These are phyloP conservation scores for Daphoenositta chrysoptera DNA, from an alignment of 2,113 vertebrate genomes.

Conservation along the genomic window DNA sequence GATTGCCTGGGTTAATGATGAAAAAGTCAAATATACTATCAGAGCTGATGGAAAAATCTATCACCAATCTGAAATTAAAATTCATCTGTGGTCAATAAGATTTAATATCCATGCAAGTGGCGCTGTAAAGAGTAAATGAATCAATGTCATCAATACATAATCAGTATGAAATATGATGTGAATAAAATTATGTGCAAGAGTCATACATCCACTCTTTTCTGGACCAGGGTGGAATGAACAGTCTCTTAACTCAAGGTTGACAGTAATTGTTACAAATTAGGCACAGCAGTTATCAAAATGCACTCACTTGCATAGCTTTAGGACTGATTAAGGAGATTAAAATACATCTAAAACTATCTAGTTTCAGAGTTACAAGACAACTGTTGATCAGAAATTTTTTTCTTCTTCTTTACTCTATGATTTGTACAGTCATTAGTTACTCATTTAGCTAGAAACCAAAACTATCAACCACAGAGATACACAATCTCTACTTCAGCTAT, in stretches of 20 bases:
- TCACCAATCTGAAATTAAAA: slow-evolving; percentile 94
- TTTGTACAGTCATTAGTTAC: slow-evolving; percentile 35
- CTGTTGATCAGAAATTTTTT: slow-evolving; percentile 72
- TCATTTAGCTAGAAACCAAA: slow-evolving; percentile 49
- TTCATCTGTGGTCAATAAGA: slow-evolving; percentile 93
- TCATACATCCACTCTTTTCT: slow-evolving; percentile 82
- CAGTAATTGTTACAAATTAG: slow-evolving; percentile 93
- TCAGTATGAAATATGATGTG: slow-evolving; percentile 91
- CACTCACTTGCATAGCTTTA: slow-evolving; percentile 83
- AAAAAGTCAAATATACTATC: slow-evolving; percentile 89
- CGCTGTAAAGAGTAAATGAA: slow-evolving; percentile 89
- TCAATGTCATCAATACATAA: slow-evolving; percentile 94
- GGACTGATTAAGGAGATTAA: slow-evolving; percentile 84
- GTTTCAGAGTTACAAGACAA: slow-evolving; percentile 71
- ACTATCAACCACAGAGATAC: slow-evolving; percentile 21
- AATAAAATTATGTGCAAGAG: slow-evolving; percentile 87
- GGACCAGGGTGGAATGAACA: slow-evolving; percentile 81
- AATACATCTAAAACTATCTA: slow-evolving; percentile 80
- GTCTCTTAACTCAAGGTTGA: slow-evolving; percentile 85
- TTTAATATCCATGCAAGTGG: slow-evolving; percentile 91
- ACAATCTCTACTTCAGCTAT: slow-evolving; percentile 1
- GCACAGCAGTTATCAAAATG: slow-evolving; percentile 84
- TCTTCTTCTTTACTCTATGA: slow-evolving; percentile 6
- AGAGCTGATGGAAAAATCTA: slow-evolving; percentile 94
- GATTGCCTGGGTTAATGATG: slow-evolving; percentile 84